Conservation (phyloP, 2,888 invertebrate genomes). For the Lumbricus terrestris region DNA sequence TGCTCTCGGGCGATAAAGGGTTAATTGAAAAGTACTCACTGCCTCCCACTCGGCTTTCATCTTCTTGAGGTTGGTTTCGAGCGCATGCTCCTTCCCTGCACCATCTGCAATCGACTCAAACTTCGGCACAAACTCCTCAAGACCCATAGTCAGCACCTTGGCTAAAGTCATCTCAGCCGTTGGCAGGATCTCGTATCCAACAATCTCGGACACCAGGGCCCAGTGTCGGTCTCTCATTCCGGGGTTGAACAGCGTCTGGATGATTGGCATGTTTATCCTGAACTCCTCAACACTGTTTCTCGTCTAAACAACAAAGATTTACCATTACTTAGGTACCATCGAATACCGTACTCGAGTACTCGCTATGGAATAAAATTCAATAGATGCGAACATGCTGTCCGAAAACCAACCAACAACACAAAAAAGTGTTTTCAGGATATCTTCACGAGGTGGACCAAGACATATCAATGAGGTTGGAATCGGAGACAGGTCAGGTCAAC, state of each 20-base stretch:
- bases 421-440: not conserved
- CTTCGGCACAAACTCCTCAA: slow-evolving; percentile 80
- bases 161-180: slow-evolving; percentile 78
- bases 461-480: too few relatives aligned
- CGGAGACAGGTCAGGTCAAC: too few relatives aligned
- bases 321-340: not conserved
- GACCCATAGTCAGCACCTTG: slow-evolving; percentile 81
- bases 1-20: too few relatives aligned
- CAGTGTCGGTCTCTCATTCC: slow-evolving; percentile 61
- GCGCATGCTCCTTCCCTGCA: slow-evolving; percentile 89
- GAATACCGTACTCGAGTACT: not conserved
- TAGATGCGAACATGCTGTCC: not conserved
- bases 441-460: too few relatives aligned
- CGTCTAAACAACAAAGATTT: slow-evolving; percentile 58
- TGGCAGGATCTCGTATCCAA: slow-evolving; percentile 86
- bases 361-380: not conserved
- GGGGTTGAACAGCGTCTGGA: slow-evolving; percentile 89
- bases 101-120: slow-evolving; percentile 90
- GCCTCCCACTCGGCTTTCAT: slow-evolving; percentile 85
- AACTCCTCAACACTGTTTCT: slow-evolving; percentile 80
- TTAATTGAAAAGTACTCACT: slow-evolving; percentile 43
- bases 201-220: slow-evolving; percentile 81
- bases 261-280: slow-evolving; percentile 76
- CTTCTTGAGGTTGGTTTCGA: slow-evolving; percentile 82
- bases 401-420: not conserved